Evolutionary conservation across 2,113 vertebrate species (phyloP).

Genomic region (Martes martes): DNA sequence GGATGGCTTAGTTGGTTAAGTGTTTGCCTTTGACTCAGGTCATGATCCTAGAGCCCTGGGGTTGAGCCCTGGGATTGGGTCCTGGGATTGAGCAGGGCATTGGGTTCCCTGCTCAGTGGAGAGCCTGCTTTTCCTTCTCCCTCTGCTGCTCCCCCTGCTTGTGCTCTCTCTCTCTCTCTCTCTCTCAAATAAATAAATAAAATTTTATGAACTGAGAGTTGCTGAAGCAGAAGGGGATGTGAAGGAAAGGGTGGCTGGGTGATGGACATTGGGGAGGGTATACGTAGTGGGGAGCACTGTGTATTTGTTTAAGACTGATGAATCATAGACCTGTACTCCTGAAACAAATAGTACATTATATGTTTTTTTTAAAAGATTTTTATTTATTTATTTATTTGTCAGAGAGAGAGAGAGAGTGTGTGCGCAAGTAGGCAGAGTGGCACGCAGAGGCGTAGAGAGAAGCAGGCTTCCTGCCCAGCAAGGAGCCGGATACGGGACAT

Average conservation of each 20-base stretch:
- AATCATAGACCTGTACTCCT: not conserved
- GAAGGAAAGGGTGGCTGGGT: too few species aligned
- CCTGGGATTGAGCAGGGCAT: not conserved
- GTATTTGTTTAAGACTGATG: not conserved
- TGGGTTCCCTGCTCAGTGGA: not conserved
- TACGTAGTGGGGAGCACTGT: too few species aligned
- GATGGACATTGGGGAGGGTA: too few species aligned
- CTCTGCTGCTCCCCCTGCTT: not conserved
- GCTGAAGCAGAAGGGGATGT: too few species aligned
- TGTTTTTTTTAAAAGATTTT: not conserved
- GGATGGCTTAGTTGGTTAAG: not conserved
- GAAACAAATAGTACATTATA: not conserved
- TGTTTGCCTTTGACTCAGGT: not conserved
- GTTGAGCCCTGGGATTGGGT: too few species aligned
- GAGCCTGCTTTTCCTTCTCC: not conserved
- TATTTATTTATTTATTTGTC: too few species aligned
- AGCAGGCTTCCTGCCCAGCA: too few species aligned
- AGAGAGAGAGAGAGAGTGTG: too few species aligned
- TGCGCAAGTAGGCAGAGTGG: too few species aligned
- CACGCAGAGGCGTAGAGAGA: too few species aligned
- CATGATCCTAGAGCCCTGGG: not conserved
- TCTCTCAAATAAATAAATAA: not conserved
- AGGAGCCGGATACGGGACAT: too few species aligned
- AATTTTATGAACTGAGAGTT: not conserved
- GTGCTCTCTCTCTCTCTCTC: not conserved